A percentile compares a stretch with the other conserved stretches of the same genome.
phyloP scores from a whole-genome alignment of 2,888 invertebrate species.

The Drosophila pegasa region DNA sequence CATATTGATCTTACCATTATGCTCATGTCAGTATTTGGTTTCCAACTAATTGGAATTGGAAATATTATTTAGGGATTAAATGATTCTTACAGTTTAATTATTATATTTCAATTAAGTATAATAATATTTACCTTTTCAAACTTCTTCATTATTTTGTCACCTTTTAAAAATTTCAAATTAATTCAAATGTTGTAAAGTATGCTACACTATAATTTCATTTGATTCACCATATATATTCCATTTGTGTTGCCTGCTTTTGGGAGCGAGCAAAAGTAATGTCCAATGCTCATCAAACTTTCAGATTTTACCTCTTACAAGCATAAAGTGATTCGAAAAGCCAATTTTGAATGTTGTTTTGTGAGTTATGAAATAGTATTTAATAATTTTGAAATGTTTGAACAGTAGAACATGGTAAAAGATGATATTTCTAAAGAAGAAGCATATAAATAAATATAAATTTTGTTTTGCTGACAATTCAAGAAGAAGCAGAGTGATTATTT shows the following conservation, averaged over 20 bases:
- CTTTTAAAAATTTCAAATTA: background rate
- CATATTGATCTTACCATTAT: background rate
- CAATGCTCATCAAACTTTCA: slow-evolving; percentile 5
- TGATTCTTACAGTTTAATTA: too few species aligned
- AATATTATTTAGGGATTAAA: too few species aligned
- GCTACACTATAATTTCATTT: background rate
- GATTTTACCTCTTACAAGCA: background rate
- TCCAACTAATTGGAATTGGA: background rate
- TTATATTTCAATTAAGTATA: background rate
- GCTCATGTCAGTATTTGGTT: background rate
- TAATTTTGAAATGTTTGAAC: slow-evolving; percentile 53
- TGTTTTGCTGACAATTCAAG: slow-evolving; percentile 30
- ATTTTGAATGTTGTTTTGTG: background rate
- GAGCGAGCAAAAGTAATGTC: background rate
- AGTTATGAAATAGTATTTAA: slow-evolving; percentile 31
- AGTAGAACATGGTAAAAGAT: slow-evolving; percentile 17
- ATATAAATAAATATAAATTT: slow-evolving; percentile 72
- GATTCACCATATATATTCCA: background rate
- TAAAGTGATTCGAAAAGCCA: background rate
- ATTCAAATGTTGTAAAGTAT: slow-evolving; percentile 8
- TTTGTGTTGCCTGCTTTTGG: slow-evolving; percentile 26
- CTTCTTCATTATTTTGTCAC: background rate
- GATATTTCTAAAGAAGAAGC: slow-evolving; percentile 29
- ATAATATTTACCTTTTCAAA: background rate
- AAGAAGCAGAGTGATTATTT: slow-evolving; percentile 57